These are phyloP conservation scores for Pterois miles DNA, from an alignment of 2,797 vertebrate species.

Conservation along the genomic window DNA sequence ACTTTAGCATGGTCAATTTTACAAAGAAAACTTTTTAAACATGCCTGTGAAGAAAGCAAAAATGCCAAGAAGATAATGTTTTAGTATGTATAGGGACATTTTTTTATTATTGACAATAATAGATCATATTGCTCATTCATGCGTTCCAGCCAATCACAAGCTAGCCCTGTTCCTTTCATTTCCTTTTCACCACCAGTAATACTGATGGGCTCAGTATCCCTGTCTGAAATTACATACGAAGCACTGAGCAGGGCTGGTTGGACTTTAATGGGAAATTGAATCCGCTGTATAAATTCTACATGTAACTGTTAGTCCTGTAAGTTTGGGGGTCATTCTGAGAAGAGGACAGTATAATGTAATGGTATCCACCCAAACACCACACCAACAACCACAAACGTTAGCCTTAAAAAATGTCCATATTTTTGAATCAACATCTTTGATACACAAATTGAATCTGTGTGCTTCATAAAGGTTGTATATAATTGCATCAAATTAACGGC, in stretches of 20 bases:
- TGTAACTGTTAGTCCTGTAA: not conserved
- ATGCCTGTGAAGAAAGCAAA: not conserved
- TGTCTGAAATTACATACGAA: slow-evolving; percentile 14
- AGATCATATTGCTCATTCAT: not conserved
- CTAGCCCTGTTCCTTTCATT: not conserved
- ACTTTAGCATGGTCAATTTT: slow-evolving; percentile 18
- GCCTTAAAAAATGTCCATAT: not conserved
- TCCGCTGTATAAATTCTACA: not conserved
- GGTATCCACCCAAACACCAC: not conserved
- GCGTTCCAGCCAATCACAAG: not conserved
- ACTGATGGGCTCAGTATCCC: not conserved
- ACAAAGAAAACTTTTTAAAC: not conserved
- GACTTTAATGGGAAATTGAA: slow-evolving; percentile 4
- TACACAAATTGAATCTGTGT: not conserved
- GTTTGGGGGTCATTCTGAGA: not conserved
- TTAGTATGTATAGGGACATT: not conserved
- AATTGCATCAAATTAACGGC: not conserved
- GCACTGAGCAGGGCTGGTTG: not conserved
- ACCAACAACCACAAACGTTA: not conserved
- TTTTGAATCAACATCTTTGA: not conserved
- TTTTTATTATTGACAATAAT: not conserved
- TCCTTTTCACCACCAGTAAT: not conserved
- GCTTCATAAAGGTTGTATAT: not conserved
- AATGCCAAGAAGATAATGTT: not conserved
- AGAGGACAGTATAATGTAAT: not conserved